phyloP scores from a whole-genome alignment of 2,888 invertebrate genomes.

The Myopa tessellatipennis region DNA sequence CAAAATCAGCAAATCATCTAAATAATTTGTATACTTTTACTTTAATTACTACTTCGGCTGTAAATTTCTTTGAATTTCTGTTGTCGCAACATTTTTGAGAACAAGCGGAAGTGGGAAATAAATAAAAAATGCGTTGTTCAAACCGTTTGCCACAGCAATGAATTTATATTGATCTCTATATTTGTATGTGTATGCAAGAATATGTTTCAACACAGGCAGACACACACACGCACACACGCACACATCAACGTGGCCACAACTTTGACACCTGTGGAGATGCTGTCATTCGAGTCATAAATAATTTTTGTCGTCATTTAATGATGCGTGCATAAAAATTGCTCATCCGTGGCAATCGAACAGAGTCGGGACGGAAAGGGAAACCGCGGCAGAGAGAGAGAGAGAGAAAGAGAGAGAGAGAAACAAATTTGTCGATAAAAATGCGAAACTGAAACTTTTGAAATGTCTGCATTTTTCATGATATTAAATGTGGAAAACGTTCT shows the following conservation, averaged over 20 bases:
- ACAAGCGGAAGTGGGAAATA: not conserved
- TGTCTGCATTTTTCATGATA: too few relatives aligned
- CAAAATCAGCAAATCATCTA: too few relatives aligned
- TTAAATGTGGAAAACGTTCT: too few relatives aligned
- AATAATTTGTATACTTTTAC: not conserved
- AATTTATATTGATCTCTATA: slow-evolving; percentile 27
- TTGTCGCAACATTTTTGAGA: not conserved
- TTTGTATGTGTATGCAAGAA: slow-evolving; percentile 1
- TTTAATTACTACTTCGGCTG: not conserved
- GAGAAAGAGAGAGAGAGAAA: too few relatives aligned
- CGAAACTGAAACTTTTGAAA: too few relatives aligned
- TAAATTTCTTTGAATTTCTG: too few relatives aligned
- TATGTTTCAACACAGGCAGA: not conserved
- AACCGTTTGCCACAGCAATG: slow-evolving; percentile 25
- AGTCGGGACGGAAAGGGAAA: too few relatives aligned
- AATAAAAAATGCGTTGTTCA: slow-evolving; percentile 6
- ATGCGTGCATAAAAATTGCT: not conserved
- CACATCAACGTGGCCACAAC: not conserved
- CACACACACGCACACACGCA: slow-evolving; percentile 6
- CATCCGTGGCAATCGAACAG: not conserved
- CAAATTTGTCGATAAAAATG: too few relatives aligned
- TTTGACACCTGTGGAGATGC: slow-evolving; percentile 23
- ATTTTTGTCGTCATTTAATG: slow-evolving; percentile 18
- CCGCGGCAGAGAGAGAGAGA: too few relatives aligned
- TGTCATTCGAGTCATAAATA: slow-evolving; percentile 28